Base-by-base conservation (phyloP, 2,888 invertebrate species). In the Microctonus aethiopoides region DNA sequence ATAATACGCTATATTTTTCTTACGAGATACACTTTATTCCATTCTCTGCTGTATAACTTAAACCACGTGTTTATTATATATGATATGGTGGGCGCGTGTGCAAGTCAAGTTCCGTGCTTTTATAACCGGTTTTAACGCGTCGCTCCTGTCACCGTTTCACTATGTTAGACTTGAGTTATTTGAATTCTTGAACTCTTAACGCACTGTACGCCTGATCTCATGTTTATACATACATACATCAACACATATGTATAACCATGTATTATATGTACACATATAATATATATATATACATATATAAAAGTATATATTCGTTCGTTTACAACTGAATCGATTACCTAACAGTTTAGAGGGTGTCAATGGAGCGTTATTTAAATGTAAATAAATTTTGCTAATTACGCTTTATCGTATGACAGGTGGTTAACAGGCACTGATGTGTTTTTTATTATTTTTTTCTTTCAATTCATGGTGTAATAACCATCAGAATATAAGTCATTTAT, bases 111-210 rank as follows among this genome's bases (percentile, higher is more conserved):
- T 64, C 36, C 54, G 64, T 52, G 34, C 64, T 46, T 39, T 24
- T 6, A 41, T 10, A 70, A 70, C 70, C 65, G 65, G 70, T 70
- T 70, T 32, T 9, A 54, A n/a, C n/a, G n/a, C 56, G 60, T 65
- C 51, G 51, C 26, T 61, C 70, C 70, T 66, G 70, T 70, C 70
- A 70, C 70, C 39, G 65, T 70, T 66, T 70, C 60, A 70, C 65
- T 66, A 56, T 65, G 41, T 57, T 68, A 68, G 61, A 71, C 67
- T 67, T 61, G 70, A 69, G 66, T 72, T 68, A 66, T 72, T 73
- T 46, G 59, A 73, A 65, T 68, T 71, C 62, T 66, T 66, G 9
- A 52, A 63, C 62, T 57, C 32, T n/a, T 34, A 9, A 34, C 32
- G 34, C 57, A 57, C 16, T 5, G n/a, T n/a, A 32, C 16, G 46